Evolutionary conservation across 2,797 vertebrate genomes (phyloP).

Genomic region (Ataeniobius toweri): DNA sequence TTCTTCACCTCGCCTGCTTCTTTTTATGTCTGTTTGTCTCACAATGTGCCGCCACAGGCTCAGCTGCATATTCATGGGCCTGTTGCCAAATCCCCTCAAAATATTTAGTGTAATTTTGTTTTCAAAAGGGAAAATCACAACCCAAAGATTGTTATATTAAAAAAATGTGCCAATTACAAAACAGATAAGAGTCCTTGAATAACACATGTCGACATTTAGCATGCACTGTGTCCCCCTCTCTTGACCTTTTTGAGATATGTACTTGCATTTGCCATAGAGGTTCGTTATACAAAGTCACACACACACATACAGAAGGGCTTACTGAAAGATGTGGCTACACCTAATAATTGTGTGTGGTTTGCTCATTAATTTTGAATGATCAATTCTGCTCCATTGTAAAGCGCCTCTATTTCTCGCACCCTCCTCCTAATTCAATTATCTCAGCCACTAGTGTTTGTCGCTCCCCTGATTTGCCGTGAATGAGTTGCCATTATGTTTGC

Average conservation of each 20-base stretch:
- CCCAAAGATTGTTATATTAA: constrained; percentile 61
- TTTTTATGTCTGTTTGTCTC: constrained; percentile 63
- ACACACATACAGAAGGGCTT: constrained; percentile 23
- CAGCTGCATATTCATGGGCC: constrained; percentile 68
- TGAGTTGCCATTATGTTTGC: constrained; percentile 73
- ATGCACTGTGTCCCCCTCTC: constrained; percentile 48
- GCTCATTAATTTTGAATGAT: constrained; percentile 75
- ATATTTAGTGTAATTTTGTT: constrained; percentile 62
- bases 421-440: constrained; percentile 77
- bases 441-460: constrained; percentile 68
- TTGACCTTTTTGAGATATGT: constrained; percentile 74
- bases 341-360: constrained; percentile 63
- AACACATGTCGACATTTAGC: constrained; percentile 81
- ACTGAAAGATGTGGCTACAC: constrained; percentile 61
- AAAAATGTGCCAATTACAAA: constrained; percentile 65
- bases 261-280: constrained; percentile 65
- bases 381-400: constrained; percentile 58
- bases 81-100: constrained; percentile 53
- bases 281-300: constrained; percentile 18
- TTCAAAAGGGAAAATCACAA: constrained; percentile 56
- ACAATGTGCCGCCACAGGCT: constrained; percentile 54
- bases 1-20: constrained; percentile 51
- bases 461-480: constrained; percentile 63
- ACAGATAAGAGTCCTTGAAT: constrained; percentile 71
- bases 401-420: constrained; percentile 59